Base-by-base conservation (phyloP, 2,888 invertebrate genomes). In the Pemphredon lugubris region DNA sequence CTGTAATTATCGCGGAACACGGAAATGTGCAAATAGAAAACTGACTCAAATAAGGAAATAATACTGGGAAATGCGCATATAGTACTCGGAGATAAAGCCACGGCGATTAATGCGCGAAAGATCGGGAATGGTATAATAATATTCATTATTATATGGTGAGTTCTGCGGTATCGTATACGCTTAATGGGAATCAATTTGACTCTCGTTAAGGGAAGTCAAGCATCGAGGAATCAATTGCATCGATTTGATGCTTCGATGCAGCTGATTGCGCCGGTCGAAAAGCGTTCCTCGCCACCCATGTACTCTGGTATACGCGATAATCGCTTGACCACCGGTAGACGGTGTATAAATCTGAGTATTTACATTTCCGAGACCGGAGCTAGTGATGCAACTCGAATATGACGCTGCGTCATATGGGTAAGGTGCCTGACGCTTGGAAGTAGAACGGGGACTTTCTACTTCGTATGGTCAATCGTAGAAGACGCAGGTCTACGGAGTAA, bases 151-250 rank as follows among this genome's bases (percentile, higher is more conserved):
- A n/a, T n/a, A n/a, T n/a, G n/a, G n/a, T n/a, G n/a, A n/a, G n/a
- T n/a, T n/a, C n/a, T n/a, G n/a, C n/a, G n/a, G n/a, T n/a, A n/a
- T n/a, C n/a, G n/a, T n/a, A 40, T 11, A 34, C 7, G 13, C 11
- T 34, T 18, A 70, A 55, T 14, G 13, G 32, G 20, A 32, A 32
- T 13, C 55, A 58, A 66, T 45, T 69, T 63, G 42, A 58, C 32
- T 37, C 53, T 63, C 20, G 69, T 72, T 68, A 63, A 48, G 14
- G 18, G 34, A 50, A 30, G 65, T 54, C 59, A 54, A 65, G 6
- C 44, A 45, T 42, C 32, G 40, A 18, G 16, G n/a, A 32, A 50
- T 11, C 51, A 53, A 57, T 57, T 47, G 68, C 63, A 57, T 14
- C 14, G 50, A 18, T 48, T 60, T 44, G 44, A 44, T 37, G 20